phyloP scores from a whole-genome alignment of 2,113 vertebrate species.

The Cygnus buccinator region DNA sequence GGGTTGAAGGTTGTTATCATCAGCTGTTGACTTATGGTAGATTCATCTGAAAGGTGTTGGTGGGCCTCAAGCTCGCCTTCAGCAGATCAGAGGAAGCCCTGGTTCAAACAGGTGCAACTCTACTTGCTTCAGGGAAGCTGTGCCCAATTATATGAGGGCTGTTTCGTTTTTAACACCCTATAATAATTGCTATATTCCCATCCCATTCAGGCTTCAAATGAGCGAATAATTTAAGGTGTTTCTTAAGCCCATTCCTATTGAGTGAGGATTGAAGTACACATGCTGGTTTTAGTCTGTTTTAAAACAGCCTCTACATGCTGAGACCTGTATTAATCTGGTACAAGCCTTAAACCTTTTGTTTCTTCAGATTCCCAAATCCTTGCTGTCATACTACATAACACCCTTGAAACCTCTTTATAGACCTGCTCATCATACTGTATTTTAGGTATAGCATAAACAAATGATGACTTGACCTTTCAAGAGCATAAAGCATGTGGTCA shows the following conservation, averaged over 20 bases:
- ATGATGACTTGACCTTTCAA: background rate
- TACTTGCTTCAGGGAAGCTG: constrained; percentile 32
- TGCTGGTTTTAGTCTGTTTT: background rate
- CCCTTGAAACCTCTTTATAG: background rate
- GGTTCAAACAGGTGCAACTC: constrained; percentile 39
- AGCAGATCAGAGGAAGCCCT: constrained; percentile 37
- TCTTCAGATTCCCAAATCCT: background rate
- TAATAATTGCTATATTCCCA: constrained; percentile 19
- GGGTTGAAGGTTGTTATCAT: constrained; percentile 36
- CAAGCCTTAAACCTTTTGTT: background rate
- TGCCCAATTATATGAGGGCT: background rate
- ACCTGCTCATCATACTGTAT: background rate
- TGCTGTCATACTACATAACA: background rate
- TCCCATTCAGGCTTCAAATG: background rate
- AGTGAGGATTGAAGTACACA: background rate
- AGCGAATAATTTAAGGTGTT: background rate
- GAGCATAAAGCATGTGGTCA: background rate
- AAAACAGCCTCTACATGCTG: background rate
- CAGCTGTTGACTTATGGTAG: constrained; percentile 22
- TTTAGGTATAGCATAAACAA: background rate
- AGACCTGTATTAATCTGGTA: background rate
- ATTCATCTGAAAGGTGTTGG: constrained; percentile 44
- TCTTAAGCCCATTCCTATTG: background rate
- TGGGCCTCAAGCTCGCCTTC: constrained; percentile 31
- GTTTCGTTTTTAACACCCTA: constrained; percentile 41